Evolutionary conservation across 2,888 invertebrate species (phyloP).

Genomic region (Ophion obscuratus): DNA sequence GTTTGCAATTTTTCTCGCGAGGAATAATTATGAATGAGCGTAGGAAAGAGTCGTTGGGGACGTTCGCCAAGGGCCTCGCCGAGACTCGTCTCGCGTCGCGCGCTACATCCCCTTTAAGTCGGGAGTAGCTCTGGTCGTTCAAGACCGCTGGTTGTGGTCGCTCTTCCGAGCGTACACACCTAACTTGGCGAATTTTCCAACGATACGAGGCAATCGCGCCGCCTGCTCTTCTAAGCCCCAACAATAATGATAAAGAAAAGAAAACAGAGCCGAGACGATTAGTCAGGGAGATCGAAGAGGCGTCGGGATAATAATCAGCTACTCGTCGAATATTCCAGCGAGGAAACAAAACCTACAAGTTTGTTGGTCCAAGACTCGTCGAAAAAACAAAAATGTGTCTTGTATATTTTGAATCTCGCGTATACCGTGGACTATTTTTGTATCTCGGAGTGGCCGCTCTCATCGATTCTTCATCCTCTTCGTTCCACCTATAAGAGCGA

Average conservation of each 20-base stretch:
- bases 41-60: not conserved
- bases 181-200: slow-evolving; percentile 10
- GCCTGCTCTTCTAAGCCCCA: not conserved
- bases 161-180: not conserved
- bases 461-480: slow-evolving; percentile 40
- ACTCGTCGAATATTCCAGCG: no score
- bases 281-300: no score
- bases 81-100: slow-evolving; percentile 8
- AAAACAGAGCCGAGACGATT: no score
- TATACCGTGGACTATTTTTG: not conserved
- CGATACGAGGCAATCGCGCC: not conserved
- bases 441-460: slow-evolving; percentile 10
- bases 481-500: not conserved
- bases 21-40: not conserved
- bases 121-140: slow-evolving; percentile 63
- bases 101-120: slow-evolving; percentile 71
- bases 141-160: slow-evolving; percentile 34
- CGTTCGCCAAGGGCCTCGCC: not conserved
- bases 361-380: not conserved
- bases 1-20: no score
- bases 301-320: not conserved
- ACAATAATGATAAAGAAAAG: not conserved
- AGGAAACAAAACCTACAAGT: not conserved
- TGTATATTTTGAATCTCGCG: not conserved
- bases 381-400: not conserved